phyloP scores from a whole-genome alignment of 2,113 vertebrate species.

The Suncus etruscus region DNA sequence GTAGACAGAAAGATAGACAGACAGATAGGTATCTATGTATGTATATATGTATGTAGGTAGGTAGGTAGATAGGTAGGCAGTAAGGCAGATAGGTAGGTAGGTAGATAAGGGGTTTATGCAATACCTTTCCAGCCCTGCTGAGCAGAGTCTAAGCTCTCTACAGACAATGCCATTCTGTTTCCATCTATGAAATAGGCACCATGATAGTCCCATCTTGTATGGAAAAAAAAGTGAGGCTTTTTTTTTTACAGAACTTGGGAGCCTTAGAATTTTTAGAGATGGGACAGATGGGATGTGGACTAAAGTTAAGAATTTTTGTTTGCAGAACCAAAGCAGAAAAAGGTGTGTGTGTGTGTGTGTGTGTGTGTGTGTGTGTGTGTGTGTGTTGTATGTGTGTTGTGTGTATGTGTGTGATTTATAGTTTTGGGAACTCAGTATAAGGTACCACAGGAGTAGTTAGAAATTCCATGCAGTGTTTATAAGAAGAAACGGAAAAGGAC shows the following conservation, averaged over 20 bases:
- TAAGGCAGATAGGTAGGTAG: no score
- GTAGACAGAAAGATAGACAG: no score
- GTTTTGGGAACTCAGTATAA: background rate
- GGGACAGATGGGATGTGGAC: background rate
- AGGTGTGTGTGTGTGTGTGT: no score
- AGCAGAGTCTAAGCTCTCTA: background rate
- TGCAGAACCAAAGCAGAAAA: no score
- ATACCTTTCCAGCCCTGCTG: background rate
- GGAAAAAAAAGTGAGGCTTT: background rate
- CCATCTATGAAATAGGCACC: background rate
- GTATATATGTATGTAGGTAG: no score
- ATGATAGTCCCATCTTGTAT: background rate
- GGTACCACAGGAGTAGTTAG: background rate
- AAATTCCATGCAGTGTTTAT: slow-evolving; percentile 1
- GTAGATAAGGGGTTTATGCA: no score
- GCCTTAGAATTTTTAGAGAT: background rate
- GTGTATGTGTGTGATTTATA: no score
- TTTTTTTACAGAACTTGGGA: background rate
- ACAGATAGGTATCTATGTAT: no score
- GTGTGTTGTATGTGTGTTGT: no score
- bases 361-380: no score
- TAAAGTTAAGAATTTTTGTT: no score
- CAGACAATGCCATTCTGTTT: background rate
- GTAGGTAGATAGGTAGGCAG: no score
- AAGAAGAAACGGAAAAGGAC: background rate